Percentiles rank a stretch among this genome's conserved stretches.
Evolutionary conservation across 2,797 vertebrate species (phyloP).

Genomic region (Lateolabrax maculatus): DNA sequence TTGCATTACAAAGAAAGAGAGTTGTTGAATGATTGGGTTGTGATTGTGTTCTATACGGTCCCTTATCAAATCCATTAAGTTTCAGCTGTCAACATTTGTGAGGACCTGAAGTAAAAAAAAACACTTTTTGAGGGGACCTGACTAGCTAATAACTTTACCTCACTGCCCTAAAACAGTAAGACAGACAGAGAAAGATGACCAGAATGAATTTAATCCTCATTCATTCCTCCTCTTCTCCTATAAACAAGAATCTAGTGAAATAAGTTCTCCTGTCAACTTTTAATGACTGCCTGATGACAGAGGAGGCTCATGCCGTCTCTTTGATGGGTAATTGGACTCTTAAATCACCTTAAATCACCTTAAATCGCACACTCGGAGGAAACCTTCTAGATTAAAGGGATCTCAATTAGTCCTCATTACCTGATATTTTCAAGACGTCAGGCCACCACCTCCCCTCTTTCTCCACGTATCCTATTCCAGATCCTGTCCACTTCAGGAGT

Average conservation of each 20-base stretch:
- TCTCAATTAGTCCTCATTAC: slow-evolving; percentile 71
- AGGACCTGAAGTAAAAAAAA: not conserved
- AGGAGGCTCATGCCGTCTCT: not conserved
- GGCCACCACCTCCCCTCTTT: not conserved
- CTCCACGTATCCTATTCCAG: slow-evolving; percentile 34
- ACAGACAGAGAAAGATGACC: not conserved
- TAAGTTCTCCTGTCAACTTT: slow-evolving; percentile 4
- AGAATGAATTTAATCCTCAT: slow-evolving; percentile 3
- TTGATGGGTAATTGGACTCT: slow-evolving; percentile 54
- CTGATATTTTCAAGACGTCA: slow-evolving; percentile 63
- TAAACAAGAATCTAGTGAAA: not conserved
- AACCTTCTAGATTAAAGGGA: slow-evolving; percentile 65
- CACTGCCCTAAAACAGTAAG: not conserved
- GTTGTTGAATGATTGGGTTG: too few relatives aligned
- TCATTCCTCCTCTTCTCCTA: slow-evolving; percentile 5
- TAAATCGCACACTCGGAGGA: slow-evolving; percentile 42
- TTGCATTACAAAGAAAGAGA: not conserved
- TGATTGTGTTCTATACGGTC: not conserved
- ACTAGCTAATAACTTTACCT: not conserved
- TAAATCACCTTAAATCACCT: slow-evolving; percentile 53
- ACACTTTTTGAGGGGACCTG: too few relatives aligned
- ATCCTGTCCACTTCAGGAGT: slow-evolving; percentile 36
- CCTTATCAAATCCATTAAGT: not conserved
- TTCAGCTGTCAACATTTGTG: not conserved
- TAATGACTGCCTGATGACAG: slow-evolving; percentile 21